Base-by-base conservation (phyloP, 2,113 vertebrate genomes). In the Natator depressus region DNA sequence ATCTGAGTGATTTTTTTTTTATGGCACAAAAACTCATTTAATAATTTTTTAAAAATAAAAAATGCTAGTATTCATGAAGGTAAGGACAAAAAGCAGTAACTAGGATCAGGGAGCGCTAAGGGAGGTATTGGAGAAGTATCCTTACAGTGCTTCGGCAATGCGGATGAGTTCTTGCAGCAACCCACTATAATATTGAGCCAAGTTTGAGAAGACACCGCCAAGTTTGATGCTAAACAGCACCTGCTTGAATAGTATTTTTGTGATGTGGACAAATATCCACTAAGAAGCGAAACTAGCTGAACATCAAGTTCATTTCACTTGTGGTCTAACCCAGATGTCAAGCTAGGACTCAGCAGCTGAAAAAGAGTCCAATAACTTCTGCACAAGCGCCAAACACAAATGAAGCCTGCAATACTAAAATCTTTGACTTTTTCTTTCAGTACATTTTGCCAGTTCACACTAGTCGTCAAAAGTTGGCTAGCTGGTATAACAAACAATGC, bases 11-110 rank as follows among this genome's bases (percentile, higher is more conserved):
- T 84, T 27, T 82, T 87, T 94, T 85, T 50, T 94, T 69, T 84
- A 82, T 31, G 57, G 49, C 35, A 88, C 82, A 94, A 96, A 90
- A 96, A 89, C 84, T 88, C 8, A 75, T 90, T 62, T 76, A 80
- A 69, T 6, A 75, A 19, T 93, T 97, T 97, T 91, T 89, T 62
- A 83, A 95, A 89, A 51, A 54, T 72, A 90, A 65, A 91, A 96
- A 94, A n/a, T 14, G 42, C 0, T 6, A 96, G 59, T 69, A 80
- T 93, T 72, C 54, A 85, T 69, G 2, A 65, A n/a, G 90, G 75
- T 35, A 84, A 88, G 5, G 12, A 38, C 53, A 93, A 49, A n/a
- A 83, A 92, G 22, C 87, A 90, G 51, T 86, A 85, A 82, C 11
- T 84, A 50, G 78, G 46, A 82, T 54, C 53, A 94, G 89, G 81